Evolutionary conservation across 1,140 invertebrate species (phyloP).

Genomic region (Brachionus plicatilis): DNA sequence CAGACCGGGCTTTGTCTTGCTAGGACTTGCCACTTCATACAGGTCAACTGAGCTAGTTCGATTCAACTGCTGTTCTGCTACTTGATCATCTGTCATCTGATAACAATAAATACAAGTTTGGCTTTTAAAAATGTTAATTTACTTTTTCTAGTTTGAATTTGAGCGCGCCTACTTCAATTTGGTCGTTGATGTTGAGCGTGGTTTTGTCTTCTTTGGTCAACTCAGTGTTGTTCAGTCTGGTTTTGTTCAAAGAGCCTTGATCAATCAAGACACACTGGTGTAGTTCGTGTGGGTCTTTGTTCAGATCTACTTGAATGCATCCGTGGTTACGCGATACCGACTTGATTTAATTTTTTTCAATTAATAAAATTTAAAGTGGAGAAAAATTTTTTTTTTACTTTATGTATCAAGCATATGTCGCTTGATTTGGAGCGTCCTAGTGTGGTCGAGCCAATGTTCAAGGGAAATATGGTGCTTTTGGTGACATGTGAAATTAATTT

Average conservation of each 20-base stretch:
- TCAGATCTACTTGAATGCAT: not conserved
- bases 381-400: not conserved
- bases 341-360: not conserved
- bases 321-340: not conserved
- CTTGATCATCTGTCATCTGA: conserved; percentile 1
- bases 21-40: not conserved
- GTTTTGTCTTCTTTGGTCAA: not conserved
- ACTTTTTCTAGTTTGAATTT: conserved; percentile 31
- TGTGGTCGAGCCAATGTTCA: not conserved
- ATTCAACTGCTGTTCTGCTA: not conserved
- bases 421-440: not conserved
- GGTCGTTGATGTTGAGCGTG: not conserved
- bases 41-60: not conserved
- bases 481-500: not conserved
- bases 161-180: not conserved
- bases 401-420: not conserved
- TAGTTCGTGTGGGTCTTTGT: not conserved
- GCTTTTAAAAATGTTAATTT: not conserved
- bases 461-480: not conserved
- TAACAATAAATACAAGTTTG: not conserved
- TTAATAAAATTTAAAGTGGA: not conserved
- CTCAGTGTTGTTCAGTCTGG: not conserved
- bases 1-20: not conserved
- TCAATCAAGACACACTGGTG: not conserved
- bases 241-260: not conserved